A percentile compares a stretch with the other conserved stretches of the same genome.
These are phyloP conservation scores for Peromyscus aztecus DNA, from an alignment of 2,797 vertebrate genomes.

Conservation along the genomic window DNA sequence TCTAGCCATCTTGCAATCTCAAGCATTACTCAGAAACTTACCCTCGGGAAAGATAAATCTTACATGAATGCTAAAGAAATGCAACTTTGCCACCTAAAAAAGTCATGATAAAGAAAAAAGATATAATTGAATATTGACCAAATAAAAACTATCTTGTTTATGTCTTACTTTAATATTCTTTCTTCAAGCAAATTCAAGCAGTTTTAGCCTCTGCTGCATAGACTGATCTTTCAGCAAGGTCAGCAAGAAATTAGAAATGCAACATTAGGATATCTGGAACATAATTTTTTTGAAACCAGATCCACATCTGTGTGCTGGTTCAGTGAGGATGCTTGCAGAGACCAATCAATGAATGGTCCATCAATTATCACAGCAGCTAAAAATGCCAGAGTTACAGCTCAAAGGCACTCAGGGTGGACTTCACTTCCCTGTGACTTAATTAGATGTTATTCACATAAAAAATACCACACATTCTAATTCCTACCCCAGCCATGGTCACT, in stretches of 20 bases:
- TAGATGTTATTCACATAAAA: constrained; percentile 16
- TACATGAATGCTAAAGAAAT: constrained; percentile 59
- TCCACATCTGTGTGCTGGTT: constrained; percentile 49
- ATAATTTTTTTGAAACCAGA: constrained; percentile 60
- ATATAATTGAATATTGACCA: constrained; percentile 70
- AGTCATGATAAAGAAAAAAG: constrained; percentile 62
- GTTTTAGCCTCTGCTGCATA: constrained; percentile 13
- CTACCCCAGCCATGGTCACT: not conserved
- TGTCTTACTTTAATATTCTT: constrained; percentile 65
- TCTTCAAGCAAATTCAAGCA: constrained; percentile 58
- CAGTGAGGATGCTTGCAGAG: constrained; percentile 23
- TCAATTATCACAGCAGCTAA: constrained; percentile 31
- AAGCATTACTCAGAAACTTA: constrained; percentile 57
- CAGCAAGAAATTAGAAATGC: constrained; percentile 71
- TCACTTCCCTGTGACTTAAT: constrained; percentile 28
- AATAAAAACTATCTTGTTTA: constrained; percentile 63
- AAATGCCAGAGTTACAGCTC: not conserved
- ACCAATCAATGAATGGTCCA: not conserved
- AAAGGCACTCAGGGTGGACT: not conserved
- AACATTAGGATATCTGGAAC: constrained; percentile 51
- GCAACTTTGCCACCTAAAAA: constrained; percentile 46
- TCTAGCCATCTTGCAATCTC: constrained; percentile 55
- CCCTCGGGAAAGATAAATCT: constrained; percentile 50
- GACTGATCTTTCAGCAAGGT: constrained; percentile 18
- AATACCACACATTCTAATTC: not conserved